These are phyloP conservation scores for Peromyscus maniculatus DNA, from an alignment of 2,113 vertebrate genomes.

Conservation along the genomic window DNA sequence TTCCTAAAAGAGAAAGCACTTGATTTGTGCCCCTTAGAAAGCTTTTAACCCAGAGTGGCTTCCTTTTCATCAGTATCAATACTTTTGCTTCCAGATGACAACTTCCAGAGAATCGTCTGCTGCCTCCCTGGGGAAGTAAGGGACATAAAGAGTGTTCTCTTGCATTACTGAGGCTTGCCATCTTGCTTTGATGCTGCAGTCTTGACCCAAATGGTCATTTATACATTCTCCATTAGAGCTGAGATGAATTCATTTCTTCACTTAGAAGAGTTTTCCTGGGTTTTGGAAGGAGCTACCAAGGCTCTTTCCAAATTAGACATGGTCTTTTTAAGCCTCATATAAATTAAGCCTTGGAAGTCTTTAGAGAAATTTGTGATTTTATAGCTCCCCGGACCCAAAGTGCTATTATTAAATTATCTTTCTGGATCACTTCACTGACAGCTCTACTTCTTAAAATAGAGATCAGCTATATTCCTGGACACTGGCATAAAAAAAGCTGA, in stretches of 20 bases:
- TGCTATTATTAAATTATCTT: slow-evolving; percentile 78
- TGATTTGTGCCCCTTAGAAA: slow-evolving; percentile 19
- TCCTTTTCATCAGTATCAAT: background rate
- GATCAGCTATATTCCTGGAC: slow-evolving; percentile 74
- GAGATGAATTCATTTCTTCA: slow-evolving; percentile 76
- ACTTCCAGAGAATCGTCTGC: background rate
- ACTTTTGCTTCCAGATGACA: background rate
- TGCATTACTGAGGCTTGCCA: background rate
- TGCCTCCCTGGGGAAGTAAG: background rate
- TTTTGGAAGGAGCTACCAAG: slow-evolving; percentile 59
- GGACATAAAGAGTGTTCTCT: background rate
- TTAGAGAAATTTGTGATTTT: slow-evolving; percentile 76
- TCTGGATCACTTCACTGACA: slow-evolving; percentile 65
- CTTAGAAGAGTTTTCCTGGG: slow-evolving; percentile 72
- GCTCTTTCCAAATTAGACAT: slow-evolving; percentile 56
- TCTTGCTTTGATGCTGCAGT: background rate
- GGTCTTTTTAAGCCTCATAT: slow-evolving; percentile 63
- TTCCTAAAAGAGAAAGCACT: background rate
- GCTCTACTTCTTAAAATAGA: slow-evolving; percentile 76
- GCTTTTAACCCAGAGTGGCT: background rate
- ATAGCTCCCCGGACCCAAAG: slow-evolving; percentile 46
- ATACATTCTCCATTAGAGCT: slow-evolving; percentile 12
- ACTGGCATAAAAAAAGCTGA: slow-evolving; percentile 55
- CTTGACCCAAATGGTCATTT: slow-evolving; percentile 40
- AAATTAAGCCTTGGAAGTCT: slow-evolving; percentile 71